Base-by-base conservation (phyloP, 2,113 vertebrate genomes). In the Dipodomys stephensi region DNA sequence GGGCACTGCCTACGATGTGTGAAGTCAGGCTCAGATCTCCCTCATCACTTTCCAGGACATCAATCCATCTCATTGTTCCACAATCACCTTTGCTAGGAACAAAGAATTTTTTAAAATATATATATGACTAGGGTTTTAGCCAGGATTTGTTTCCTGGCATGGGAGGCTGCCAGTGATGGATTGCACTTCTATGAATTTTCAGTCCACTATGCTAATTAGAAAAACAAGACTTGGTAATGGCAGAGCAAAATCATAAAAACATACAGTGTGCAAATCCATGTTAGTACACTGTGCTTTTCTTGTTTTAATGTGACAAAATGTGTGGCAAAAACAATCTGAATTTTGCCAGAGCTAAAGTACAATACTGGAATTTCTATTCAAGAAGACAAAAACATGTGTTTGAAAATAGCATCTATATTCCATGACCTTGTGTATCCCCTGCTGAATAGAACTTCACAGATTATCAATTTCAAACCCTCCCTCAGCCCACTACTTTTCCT, bases 1-100 rank as follows among this genome's bases (percentile, higher is more conserved):
- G 57, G 69, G n/a, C 3, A 62, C 53, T 19, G 74, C 22, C 78
- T 46, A 30, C 2, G 2, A 32, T 39, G 83, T 93, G 76, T 93
- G 79, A 92, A 92, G 64, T 69, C 7, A 20, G 83, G 62, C 73
- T 35, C 60, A 0, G 7, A 76, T 89, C 72, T 83, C 90, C 87
- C 81, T 94, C 95, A 68, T 91, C 90, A 25, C 68, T 91, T 97
- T 93, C 93, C 22, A 1, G 87, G 46, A 88, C 84, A 93, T 95
- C 95, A 94, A 92, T 93, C 84, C 71, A 60, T 90, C 93, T 95
- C 53, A 9, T 83, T 95, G 74, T 87, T 71, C 68, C 32, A 71
- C 60, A 72, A 25, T 87, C 65, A 83, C 93, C 74, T 96, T 79
- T 80, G 78, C 84, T 73, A 72, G 87, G 28, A 65, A 95, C 74